phyloP scores from a whole-genome alignment of 1,140 invertebrate species.

The Drosophila ercepeae region DNA sequence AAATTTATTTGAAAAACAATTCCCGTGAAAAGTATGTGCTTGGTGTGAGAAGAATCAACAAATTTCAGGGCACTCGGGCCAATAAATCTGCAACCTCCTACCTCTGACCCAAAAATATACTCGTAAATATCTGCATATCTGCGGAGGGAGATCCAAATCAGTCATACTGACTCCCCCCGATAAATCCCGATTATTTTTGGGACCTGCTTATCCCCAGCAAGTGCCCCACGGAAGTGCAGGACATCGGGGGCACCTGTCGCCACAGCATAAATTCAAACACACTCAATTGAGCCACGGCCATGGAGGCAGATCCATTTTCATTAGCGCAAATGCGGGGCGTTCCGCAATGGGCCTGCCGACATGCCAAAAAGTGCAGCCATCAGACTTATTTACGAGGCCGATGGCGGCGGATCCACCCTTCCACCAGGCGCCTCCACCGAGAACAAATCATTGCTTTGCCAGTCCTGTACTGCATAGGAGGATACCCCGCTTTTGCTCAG shows the following conservation, averaged over 20 bases:
- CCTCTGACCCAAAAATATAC: constrained; percentile 40
- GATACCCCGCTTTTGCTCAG: constrained; percentile 7
- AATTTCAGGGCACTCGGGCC: constrained; percentile 34
- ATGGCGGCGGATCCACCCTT: constrained; percentile 39
- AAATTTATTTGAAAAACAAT: constrained; percentile 81
- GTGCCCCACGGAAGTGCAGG: neutral
- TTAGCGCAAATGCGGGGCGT: constrained; percentile 67
- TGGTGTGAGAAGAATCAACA: constrained; percentile 71
- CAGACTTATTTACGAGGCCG: constrained; percentile 65
- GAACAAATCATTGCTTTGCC: no score
- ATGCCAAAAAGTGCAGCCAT: constrained; percentile 76
- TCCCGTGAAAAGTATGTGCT: constrained; percentile 78
- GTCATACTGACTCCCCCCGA: constrained; percentile 3
- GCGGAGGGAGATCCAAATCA: neutral
- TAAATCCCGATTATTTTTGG: constrained; percentile 38
- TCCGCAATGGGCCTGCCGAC: constrained; percentile 52
- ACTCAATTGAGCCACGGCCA: constrained; percentile 34
- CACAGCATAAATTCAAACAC: constrained; percentile 60
- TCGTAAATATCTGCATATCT: no score
- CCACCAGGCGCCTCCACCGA: neutral
- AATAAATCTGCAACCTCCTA: constrained; percentile 68
- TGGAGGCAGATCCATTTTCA: constrained; percentile 60
- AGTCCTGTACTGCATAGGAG: neutral
- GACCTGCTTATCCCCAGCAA: constrained; percentile 19
- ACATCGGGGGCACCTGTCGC: constrained; percentile 53